Evolutionary conservation across 1,140 invertebrate genomes (phyloP), one percentile per base, ranked within the genome.

Genomic region (Chymomyza costata): DNA sequence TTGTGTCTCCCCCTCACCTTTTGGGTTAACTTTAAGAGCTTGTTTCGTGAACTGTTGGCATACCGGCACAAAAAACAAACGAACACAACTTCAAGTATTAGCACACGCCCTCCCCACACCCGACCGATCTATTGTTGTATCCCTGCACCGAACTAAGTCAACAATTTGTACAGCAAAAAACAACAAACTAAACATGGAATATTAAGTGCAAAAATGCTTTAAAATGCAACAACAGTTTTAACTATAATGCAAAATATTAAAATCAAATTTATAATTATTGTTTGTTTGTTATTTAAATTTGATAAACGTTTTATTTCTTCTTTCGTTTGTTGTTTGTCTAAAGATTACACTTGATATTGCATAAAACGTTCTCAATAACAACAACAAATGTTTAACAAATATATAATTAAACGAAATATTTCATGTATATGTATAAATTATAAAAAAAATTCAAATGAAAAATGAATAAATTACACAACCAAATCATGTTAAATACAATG

Each of bases 141-240:
- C 66, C 65, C 57, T 63, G 62, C 71, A 76, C 71, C 66, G 40
- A 76, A 52, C 56, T 40, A 64, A 66, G 67, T 71, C 51, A 78
- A 80, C 63, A 73, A 67, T 64, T 78, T 78, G 71, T 78, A 78
- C 71, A 78, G 71, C 71, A 78, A 80, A 37, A 10, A 40, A 49
- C 15, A 41, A 51, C 15, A 10, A 45, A 58, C 49, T 43, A 68
- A 68, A 73, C 66, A 71, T 80, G 67, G 61, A 78, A 65, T 65
- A 73, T 56, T 58, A 78, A 78, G 71, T 78, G 73, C 71, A 78
- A 78, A 69, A 78, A 58, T 78, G 60, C 66, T 74, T 73, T 64
- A 62, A 28, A 70, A 70, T 59, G 66, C 62, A 63, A 68, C 28
- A 55, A 54, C 47, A 62, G 52, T 69, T 76, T 69, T 65, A 70